A percentile compares a stretch with the other conserved stretches of the same genome.
Conservation (phyloP, 2,888 invertebrate genomes). For the Plebejus anna region DNA sequence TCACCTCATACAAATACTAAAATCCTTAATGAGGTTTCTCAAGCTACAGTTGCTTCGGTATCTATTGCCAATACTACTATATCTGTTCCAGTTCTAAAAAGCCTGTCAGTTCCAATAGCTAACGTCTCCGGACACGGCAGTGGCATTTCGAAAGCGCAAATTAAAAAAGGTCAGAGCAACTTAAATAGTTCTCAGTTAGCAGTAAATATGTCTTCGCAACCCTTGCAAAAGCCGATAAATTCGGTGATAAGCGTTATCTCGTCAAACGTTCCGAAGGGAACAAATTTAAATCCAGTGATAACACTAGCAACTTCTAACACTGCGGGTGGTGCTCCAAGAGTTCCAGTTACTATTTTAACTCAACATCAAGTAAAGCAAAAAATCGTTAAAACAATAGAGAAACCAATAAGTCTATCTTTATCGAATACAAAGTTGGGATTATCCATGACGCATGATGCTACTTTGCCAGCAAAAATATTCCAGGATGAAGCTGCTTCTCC, state of each 20-base stretch:
- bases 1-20: slow-evolving; percentile 69
- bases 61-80: slow-evolving; percentile 76
- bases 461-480: slow-evolving; percentile 83
- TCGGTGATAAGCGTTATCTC: slow-evolving; percentile 76
- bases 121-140: slow-evolving; percentile 49
- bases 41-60: slow-evolving; percentile 79
- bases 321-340: slow-evolving; percentile 52
- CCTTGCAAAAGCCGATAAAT: slow-evolving; percentile 64
- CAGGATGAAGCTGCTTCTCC: slow-evolving; percentile 84
- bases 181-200: slow-evolving; percentile 59
- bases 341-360: slow-evolving; percentile 67
- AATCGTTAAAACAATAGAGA: slow-evolving; percentile 74
- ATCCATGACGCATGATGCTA: slow-evolving; percentile 78
- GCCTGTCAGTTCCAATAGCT: slow-evolving; percentile 61
- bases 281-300: slow-evolving; percentile 63
- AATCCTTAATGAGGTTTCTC: slow-evolving; percentile 77
- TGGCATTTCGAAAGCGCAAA: slow-evolving; percentile 50
- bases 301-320: slow-evolving; percentile 61
- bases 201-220: slow-evolving; percentile 60
- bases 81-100: slow-evolving; percentile 72
- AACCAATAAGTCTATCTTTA: slow-evolving; percentile 73
- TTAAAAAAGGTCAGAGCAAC: slow-evolving; percentile 63
- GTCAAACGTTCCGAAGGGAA: slow-evolving; percentile 62
- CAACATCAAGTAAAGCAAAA: slow-evolving; percentile 76
- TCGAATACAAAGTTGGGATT: slow-evolving; percentile 76